phyloP scores from a whole-genome alignment of 1,140 invertebrate genomes.

The Drosophila nigrodunni region DNA sequence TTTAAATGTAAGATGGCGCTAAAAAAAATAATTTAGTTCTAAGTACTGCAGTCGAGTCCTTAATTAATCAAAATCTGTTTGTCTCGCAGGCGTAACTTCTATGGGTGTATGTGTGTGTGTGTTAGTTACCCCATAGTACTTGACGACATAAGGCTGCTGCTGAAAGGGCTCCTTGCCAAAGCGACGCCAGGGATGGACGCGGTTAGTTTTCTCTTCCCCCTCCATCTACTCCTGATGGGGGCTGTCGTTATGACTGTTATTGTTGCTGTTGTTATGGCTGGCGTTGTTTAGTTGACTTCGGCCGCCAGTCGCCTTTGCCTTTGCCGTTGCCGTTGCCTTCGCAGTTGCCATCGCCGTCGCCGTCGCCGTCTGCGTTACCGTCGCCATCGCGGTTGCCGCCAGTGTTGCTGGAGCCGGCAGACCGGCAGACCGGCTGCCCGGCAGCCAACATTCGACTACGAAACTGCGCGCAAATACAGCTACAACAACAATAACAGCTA shows the following conservation, averaged over 20 bases:
- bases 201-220: constrained; percentile 39
- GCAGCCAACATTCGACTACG: constrained; percentile 74
- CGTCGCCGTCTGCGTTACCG: constrained; percentile 63
- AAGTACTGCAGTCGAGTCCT: background rate
- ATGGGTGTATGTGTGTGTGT: background rate
- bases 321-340: constrained; percentile 44
- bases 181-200: constrained; percentile 45
- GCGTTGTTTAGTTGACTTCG: constrained; percentile 71
- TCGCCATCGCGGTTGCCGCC: constrained; percentile 43
- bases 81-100: constrained; percentile 9
- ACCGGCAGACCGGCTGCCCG: constrained; percentile 41
- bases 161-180: constrained; percentile 48
- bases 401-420: constrained; percentile 17
- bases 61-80: constrained; percentile 29
- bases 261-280: constrained; percentile 58
- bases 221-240: background rate
- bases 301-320: constrained; percentile 75
- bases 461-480: constrained; percentile 72
- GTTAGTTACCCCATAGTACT: constrained; percentile 23
- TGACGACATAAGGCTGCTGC: constrained; percentile 22
- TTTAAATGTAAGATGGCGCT: background rate
- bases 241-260: constrained; percentile 55
- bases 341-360: constrained; percentile 53
- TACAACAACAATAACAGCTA: constrained; percentile 9
- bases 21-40: background rate